These are phyloP conservation scores for Vultur gryphus DNA, from an alignment of 2,797 vertebrate genomes.

Conservation along the genomic window DNA sequence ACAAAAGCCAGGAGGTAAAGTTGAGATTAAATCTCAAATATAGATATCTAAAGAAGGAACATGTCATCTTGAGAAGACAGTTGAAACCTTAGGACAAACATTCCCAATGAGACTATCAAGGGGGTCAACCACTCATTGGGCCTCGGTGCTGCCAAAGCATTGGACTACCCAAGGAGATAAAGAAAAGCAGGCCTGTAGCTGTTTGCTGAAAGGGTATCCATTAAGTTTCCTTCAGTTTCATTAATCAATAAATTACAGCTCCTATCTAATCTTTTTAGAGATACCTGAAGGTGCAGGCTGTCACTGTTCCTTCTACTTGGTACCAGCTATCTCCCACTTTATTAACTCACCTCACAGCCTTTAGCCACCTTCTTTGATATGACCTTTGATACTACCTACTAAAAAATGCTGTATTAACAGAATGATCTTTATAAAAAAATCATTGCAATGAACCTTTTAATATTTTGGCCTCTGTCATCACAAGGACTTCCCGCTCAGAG, in stretches of 20 bases:
- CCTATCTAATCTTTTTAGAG: background rate
- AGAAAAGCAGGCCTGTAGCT: background rate
- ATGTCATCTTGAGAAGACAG: rapidly evolving
- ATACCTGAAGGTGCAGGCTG: background rate
- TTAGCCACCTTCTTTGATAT: background rate
- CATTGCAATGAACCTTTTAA: background rate
- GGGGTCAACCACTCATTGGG: background rate
- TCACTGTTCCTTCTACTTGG: background rate
- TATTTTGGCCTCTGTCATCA: background rate
- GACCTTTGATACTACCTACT: background rate
- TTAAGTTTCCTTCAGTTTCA: background rate
- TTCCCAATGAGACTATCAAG: background rate
- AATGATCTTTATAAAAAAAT: background rate
- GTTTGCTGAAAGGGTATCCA: background rate
- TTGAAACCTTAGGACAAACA: background rate
- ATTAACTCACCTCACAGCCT: background rate
- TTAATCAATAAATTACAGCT: background rate
- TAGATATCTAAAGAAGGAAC: background rate
- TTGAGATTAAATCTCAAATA: background rate
- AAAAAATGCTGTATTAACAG: background rate
- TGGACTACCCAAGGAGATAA: background rate
- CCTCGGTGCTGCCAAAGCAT: background rate
- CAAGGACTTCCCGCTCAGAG: background rate
- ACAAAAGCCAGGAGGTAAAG: background rate
- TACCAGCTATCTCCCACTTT: background rate